phyloP scores from a whole-genome alignment of 2,797 vertebrate genomes.

The Acrossocheilus wenchowensis region DNA sequence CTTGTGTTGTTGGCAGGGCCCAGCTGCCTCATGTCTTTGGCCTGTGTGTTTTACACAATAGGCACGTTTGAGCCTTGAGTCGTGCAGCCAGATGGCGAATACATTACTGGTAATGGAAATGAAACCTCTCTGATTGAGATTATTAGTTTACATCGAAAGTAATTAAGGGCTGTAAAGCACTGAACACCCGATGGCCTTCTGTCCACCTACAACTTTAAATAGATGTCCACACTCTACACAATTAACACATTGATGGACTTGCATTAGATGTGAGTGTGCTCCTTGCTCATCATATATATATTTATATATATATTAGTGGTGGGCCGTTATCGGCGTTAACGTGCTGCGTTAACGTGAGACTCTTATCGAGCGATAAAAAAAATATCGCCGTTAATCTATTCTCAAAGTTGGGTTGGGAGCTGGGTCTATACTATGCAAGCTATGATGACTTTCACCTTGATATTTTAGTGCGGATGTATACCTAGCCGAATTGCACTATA shows the following conservation, averaged over 20 bases:
- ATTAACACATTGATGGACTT: not conserved
- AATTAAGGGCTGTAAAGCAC: slow-evolving; percentile 15
- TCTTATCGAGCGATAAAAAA: too few relatives aligned
- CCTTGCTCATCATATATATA: not conserved
- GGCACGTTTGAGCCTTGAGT: slow-evolving; percentile 43
- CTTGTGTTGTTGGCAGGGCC: slow-evolving; percentile 8
- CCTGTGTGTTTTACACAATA: slow-evolving; percentile 43
- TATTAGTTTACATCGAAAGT: slow-evolving; percentile 35
- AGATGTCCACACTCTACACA: not conserved
- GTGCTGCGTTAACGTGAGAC: too few relatives aligned
- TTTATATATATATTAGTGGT: too few relatives aligned
- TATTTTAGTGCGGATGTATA: too few relatives aligned
- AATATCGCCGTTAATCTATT: too few relatives aligned
- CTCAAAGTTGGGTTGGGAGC: too few relatives aligned
- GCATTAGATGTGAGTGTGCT: not conserved
- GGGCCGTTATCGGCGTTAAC: too few relatives aligned
- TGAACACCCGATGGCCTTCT: slow-evolving; percentile 13
- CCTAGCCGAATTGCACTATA: too few relatives aligned
- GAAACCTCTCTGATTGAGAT: slow-evolving; percentile 45
- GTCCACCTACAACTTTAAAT: slow-evolving; percentile 32
- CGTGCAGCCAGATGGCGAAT: slow-evolving; percentile 49
- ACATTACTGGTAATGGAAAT: slow-evolving; percentile 44
- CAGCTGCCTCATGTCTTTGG: slow-evolving; percentile 22
- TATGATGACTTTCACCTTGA: too few relatives aligned
- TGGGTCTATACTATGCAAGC: too few relatives aligned